A percentile compares a stretch with the other conserved stretches of the same genome.
Conservation (phyloP, 2,113 vertebrate species). For the Pygoscelis antarcticus region DNA sequence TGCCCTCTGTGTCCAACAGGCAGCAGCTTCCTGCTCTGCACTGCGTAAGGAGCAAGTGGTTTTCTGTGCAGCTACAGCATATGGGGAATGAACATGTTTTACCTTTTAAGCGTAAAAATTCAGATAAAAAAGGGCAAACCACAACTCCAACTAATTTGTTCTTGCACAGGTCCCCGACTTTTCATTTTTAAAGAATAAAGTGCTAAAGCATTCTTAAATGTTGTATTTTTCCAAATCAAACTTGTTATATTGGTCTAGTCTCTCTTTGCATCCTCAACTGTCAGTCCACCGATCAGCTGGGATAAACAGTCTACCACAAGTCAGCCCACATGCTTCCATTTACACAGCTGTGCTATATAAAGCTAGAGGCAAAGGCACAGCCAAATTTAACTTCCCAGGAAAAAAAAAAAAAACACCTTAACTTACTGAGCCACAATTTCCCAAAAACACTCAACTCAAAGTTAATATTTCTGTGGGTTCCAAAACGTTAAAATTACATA, state of each 20-base stretch:
- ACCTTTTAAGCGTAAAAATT: fast-evolving
- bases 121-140: background rate
- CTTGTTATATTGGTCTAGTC: background rate
- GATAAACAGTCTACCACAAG: background rate
- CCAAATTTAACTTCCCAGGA: background rate
- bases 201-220: fast-evolving
- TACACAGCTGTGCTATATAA: background rate
- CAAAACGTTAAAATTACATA: background rate
- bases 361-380: background rate
- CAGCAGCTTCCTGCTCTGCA: background rate
- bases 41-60: fast-evolving
- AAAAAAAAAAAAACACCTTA: background rate
- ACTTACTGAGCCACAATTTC: background rate
- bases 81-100: fast-evolving
- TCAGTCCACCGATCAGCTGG: fast-evolving
- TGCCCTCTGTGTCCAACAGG: fast-evolving
- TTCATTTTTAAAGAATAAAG: background rate
- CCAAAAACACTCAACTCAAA: background rate
- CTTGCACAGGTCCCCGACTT: background rate
- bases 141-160: background rate
- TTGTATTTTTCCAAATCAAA: fast-evolving
- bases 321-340: background rate
- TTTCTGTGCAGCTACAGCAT: background rate
- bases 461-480: background rate
- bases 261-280: background rate